Evolutionary conservation across 2,797 vertebrate species (phyloP).

Genomic region (Sylvilagus floridanus): DNA sequence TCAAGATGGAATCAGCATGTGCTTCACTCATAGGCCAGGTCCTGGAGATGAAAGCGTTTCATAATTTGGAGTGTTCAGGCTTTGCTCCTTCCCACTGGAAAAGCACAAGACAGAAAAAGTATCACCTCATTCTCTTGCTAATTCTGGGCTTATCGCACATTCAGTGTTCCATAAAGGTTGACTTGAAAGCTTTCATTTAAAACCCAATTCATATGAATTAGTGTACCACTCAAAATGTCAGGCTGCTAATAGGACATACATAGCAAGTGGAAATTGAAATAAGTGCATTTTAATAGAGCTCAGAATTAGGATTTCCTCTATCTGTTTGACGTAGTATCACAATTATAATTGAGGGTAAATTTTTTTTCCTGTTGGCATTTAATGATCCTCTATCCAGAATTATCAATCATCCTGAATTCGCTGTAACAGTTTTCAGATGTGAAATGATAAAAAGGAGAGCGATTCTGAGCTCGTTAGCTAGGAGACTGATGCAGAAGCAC

Average conservation of each 20-base stretch:
- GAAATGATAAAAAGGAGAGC: constrained; percentile 45
- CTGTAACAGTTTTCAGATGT: constrained; percentile 61
- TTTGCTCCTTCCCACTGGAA: constrained; percentile 50
- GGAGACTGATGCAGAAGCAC: neutral
- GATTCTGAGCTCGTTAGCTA: constrained; percentile 28
- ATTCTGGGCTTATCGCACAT: constrained; percentile 83
- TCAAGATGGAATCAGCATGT: constrained; percentile 1
- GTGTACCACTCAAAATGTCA: constrained; percentile 83
- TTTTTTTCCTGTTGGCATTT: constrained; percentile 74
- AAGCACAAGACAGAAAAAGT: constrained; percentile 76
- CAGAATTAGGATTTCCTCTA: constrained; percentile 82
- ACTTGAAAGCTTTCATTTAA: constrained; percentile 87
- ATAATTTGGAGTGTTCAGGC: constrained; percentile 50
- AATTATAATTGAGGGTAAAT: constrained; percentile 79
- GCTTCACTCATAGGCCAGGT: constrained; percentile 33
- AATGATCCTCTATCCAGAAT: constrained; percentile 72
- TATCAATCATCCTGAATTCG: constrained; percentile 76
- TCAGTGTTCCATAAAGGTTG: constrained; percentile 86
- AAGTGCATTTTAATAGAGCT: constrained; percentile 84
- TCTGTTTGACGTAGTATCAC: constrained; percentile 81
- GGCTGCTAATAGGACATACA: constrained; percentile 82
- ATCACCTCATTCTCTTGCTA: constrained; percentile 81
- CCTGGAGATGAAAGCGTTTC: constrained; percentile 54
- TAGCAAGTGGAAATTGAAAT: constrained; percentile 83
- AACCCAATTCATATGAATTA: constrained; percentile 86